A percentile compares a stretch with the other conserved stretches of the same genome.
phyloP scores from a whole-genome alignment of 2,888 invertebrate species.

The Platycheirus rosarum region DNA sequence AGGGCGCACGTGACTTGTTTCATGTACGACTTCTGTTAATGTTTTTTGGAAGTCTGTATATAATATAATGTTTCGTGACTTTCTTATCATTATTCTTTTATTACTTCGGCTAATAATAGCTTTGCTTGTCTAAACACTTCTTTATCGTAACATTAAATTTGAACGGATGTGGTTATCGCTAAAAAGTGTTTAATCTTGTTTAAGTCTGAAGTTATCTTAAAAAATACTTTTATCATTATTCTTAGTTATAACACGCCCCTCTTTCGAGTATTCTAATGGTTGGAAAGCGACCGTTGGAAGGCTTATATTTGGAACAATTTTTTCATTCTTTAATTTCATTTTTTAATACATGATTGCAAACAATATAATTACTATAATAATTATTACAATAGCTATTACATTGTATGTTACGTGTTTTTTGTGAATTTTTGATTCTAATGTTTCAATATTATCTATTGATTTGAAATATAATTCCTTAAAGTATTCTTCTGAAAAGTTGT shows the following conservation, averaged over 20 bases:
- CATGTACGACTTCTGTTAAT: too few relatives aligned
- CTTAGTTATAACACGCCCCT: conserved; percentile 8
- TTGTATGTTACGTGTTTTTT: conserved; percentile 10
- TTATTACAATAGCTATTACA: conserved; percentile 4
- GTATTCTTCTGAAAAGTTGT: conserved; percentile 8
- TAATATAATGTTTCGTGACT: too few relatives aligned
- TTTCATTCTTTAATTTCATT: conserved; percentile 21
- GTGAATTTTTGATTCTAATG: conserved; percentile 11
- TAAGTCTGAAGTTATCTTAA: neutral
- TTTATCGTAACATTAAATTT: too few relatives aligned
- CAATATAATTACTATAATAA: conserved; percentile 1
- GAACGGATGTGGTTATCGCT: too few relatives aligned
- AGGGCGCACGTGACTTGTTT: too few relatives aligned
- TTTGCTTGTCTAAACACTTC: too few relatives aligned
- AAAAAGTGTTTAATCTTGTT: neutral
- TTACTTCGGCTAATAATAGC: too few relatives aligned
- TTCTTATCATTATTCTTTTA: too few relatives aligned
- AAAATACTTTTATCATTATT: neutral
- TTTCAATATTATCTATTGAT: conserved; percentile 12
- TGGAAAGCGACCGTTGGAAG: conserved; percentile 20
- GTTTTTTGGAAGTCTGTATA: too few relatives aligned
- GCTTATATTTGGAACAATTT: conserved; percentile 13
- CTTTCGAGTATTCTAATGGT: conserved; percentile 16
- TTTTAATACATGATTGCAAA: conserved; percentile 15
- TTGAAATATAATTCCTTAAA: conserved; percentile 12